A percentile compares a stretch with the other conserved stretches of the same genome.
Evolutionary conservation across 1,140 invertebrate genomes (phyloP).

Genomic region (Cydia splendana): DNA sequence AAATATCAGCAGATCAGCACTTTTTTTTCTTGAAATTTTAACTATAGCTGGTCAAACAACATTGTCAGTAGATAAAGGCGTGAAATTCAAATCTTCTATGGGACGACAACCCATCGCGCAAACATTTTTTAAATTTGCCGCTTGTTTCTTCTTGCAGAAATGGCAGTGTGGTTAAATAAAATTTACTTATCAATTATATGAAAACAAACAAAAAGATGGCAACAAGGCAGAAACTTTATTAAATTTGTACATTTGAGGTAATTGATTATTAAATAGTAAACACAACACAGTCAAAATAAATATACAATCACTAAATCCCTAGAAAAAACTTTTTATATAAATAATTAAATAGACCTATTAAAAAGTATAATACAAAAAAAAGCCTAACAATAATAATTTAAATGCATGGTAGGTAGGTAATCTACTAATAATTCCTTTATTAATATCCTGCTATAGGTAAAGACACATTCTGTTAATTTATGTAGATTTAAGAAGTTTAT

Average conservation of each 20-base stretch:
- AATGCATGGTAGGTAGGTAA: neutral
- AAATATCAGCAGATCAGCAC: too few species aligned
- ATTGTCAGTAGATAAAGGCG: too few species aligned
- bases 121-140: too few species aligned
- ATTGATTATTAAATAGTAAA: constrained; percentile 10
- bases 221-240: constrained; percentile 17
- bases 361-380: neutral
- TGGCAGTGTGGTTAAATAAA: too few species aligned
- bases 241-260: constrained; percentile 30
- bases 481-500: neutral
- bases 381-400: neutral
- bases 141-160: too few species aligned
- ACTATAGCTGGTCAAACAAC: too few species aligned
- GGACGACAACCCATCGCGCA: too few species aligned
- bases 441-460: neutral
- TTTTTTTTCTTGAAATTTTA: too few species aligned
- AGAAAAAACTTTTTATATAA: neutral
- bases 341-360: neutral
- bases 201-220: neutral
- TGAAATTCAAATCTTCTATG: too few species aligned
- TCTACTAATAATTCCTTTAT: neutral
- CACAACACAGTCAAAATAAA: neutral
- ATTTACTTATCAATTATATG: neutral
- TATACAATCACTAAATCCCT: neutral
- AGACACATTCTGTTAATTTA: constrained; percentile 1